phyloP scores from a whole-genome alignment of 2,888 invertebrate species.

The Acanthopleura granulata region DNA sequence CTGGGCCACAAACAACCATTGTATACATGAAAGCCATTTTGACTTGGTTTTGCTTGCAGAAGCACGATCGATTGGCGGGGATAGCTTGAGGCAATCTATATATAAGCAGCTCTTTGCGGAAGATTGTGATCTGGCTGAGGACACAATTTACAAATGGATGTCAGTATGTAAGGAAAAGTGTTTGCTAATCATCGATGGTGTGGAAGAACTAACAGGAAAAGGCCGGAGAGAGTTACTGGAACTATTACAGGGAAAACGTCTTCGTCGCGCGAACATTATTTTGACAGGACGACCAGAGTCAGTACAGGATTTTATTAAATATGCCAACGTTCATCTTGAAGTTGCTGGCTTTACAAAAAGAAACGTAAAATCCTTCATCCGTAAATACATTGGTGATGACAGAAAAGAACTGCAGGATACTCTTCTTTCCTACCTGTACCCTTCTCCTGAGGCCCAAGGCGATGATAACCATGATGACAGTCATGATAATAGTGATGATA shows the following conservation, averaged over 20 bases:
- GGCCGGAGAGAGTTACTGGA: not conserved
- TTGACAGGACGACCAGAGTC: conserved; percentile 1
- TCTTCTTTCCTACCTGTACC: no score
- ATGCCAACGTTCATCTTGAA: not conserved
- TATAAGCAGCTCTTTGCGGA: not conserved
- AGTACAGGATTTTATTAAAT: not conserved
- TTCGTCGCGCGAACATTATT: not conserved
- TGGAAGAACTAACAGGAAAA: not conserved
- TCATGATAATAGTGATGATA: no score
- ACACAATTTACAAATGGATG: not conserved
- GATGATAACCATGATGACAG: no score
- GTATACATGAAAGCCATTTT: not conserved
- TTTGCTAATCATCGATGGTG: not conserved
- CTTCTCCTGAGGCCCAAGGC: no score
- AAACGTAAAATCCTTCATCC: not conserved
- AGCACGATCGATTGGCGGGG: not conserved
- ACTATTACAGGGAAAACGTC: not conserved
- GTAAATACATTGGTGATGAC: not conserved
- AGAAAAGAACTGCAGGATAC: no score
- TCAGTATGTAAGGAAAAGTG: not conserved
- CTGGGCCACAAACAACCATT: not conserved
- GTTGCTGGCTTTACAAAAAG: not conserved
- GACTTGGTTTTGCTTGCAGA: not conserved
- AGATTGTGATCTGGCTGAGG: not conserved
- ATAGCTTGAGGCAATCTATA: no score